Percentiles rank a stretch among this genome's conserved stretches.
These are phyloP conservation scores for Pocillopora meandrina DNA, from an alignment of 92 coral and sea anemone genomes.

Conservation along the genomic window DNA sequence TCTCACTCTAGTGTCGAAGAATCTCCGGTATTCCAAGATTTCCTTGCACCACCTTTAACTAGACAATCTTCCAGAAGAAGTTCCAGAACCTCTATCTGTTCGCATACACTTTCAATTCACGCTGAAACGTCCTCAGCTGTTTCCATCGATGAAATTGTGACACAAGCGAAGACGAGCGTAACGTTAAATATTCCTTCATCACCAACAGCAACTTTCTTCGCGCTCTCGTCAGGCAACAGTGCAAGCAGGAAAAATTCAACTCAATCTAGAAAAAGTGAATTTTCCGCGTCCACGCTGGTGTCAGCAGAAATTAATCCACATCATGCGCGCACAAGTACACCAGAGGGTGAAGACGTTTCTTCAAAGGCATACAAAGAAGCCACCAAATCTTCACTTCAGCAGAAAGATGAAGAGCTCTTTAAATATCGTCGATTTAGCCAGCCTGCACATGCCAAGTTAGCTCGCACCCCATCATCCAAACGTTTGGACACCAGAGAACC, in stretches of 20 bases:
- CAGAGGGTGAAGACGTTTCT: background rate
- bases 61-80: conserved; percentile 45
- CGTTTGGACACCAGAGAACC: background rate
- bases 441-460: conserved; percentile 24
- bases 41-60: conserved; percentile 44
- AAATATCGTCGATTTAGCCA: conserved; percentile 33
- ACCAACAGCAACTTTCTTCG: conserved; percentile 47
- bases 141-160: conserved; percentile 54
- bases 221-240: conserved; percentile 38
- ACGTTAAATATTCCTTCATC: conserved; percentile 48
- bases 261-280: conserved; percentile 1
- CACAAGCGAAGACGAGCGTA: conserved; percentile 62
- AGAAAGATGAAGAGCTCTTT: conserved; percentile 20
- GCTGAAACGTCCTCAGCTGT: conserved; percentile 70
- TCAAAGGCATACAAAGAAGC: background rate
- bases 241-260: conserved; percentile 13
- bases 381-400: background rate
- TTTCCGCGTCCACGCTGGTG: conserved; percentile 9
- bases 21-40: conserved; percentile 12
- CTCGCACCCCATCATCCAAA: conserved; percentile 12
- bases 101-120: conserved; percentile 70
- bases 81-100: conserved; percentile 56
- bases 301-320: conserved; percentile 35
- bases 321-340: background rate
- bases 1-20: conserved; percentile 18